Percentiles rank a stretch among this genome's conserved stretches.
These are phyloP conservation scores for Ametastegia equiseti DNA, from an alignment of 2,888 invertebrate genomes.

Conservation along the genomic window DNA sequence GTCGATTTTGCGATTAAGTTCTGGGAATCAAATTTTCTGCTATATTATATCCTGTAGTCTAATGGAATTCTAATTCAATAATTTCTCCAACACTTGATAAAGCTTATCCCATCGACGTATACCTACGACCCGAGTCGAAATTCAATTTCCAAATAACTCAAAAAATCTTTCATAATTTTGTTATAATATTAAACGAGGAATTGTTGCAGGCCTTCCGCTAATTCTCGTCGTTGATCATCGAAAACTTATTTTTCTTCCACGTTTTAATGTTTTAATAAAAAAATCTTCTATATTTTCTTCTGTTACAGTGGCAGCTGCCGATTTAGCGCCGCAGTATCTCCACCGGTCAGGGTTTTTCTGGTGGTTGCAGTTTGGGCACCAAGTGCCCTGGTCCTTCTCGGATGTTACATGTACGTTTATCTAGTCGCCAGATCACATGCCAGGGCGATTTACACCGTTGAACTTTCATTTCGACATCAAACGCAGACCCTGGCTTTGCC, in stretches of 20 bases:
- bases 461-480: slow-evolving; percentile 77
- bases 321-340: slow-evolving; percentile 77
- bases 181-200: not conserved
- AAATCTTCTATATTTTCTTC: not conserved
- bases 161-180: not conserved
- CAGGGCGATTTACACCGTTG: slow-evolving; percentile 80
- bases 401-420: slow-evolving; percentile 82
- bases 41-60: not conserved
- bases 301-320: slow-evolving; percentile 76
- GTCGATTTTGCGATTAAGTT: slow-evolving; percentile 16
- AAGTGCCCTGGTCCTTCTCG: slow-evolving; percentile 78
- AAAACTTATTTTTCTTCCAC: too few species aligned
- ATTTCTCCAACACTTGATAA: not conserved
- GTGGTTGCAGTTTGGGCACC: slow-evolving; percentile 81
- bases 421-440: slow-evolving; percentile 82
- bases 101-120: not conserved
- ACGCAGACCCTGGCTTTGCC: slow-evolving; percentile 75
- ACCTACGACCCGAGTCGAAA: not conserved
- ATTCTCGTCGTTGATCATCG: too few species aligned
- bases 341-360: slow-evolving; percentile 79
- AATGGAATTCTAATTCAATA: slow-evolving; percentile 7
- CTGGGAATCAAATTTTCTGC: not conserved
- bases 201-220: not conserved
- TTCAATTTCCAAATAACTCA: not conserved
- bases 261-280: too few species aligned